Evolutionary conservation across 1,140 invertebrate species (phyloP).

Genomic region (Nebria ingens): DNA sequence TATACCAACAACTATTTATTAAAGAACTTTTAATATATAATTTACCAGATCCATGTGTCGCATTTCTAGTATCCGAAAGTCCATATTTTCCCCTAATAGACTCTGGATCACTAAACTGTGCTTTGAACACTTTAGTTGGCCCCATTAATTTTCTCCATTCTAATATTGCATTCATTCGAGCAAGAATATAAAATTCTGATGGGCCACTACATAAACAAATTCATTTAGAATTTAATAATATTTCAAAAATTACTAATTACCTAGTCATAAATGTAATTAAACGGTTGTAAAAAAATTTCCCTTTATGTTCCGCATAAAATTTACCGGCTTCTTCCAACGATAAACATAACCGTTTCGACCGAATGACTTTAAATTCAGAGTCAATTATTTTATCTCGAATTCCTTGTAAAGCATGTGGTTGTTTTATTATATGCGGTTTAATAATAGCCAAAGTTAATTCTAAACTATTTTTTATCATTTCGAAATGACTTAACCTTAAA

Average conservation of each 20-base stretch:
- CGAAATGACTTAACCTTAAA: neutral
- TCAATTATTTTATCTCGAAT: constrained; percentile 57
- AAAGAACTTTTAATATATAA: constrained; percentile 12
- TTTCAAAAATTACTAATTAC: constrained; percentile 34
- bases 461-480: constrained; percentile 17
- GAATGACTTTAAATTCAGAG: constrained; percentile 65
- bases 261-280: constrained; percentile 77
- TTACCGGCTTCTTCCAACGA: constrained; percentile 50
- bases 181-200: constrained; percentile 66
- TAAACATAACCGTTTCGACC: constrained; percentile 52
- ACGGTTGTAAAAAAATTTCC: constrained; percentile 81
- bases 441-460: constrained; percentile 59
- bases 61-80: constrained; percentile 85
- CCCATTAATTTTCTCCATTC: constrained; percentile 78
- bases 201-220: constrained; percentile 57
- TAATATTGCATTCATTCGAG: constrained; percentile 59
- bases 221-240: constrained; percentile 8
- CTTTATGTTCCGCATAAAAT: constrained; percentile 77
- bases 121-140: constrained; percentile 75
- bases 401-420: constrained; percentile 51
- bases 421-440: constrained; percentile 62
- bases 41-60: constrained; percentile 78
- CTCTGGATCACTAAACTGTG: constrained; percentile 64
- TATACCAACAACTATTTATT: too few relatives aligned
- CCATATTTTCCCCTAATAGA: constrained; percentile 74